Evolutionary conservation across 2,888 invertebrate genomes (phyloP).

Genomic region (Cantharis rufa): DNA sequence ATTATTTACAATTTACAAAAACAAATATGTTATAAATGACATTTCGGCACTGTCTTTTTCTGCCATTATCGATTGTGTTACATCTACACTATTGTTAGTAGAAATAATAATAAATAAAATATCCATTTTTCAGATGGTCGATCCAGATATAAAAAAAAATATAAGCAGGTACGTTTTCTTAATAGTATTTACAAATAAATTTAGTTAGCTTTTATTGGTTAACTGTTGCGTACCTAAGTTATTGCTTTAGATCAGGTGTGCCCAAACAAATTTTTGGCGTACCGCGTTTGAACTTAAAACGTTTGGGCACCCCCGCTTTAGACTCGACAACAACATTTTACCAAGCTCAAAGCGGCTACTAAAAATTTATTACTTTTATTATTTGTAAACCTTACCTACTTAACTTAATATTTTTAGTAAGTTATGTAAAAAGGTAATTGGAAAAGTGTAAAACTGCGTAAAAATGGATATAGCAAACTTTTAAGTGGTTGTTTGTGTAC

Average conservation of each 20-base stretch:
- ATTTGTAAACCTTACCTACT: background rate
- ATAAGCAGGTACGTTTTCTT: background rate
- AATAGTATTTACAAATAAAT: background rate
- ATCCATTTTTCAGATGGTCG: background rate
- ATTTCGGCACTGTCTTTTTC: constrained; percentile 1
- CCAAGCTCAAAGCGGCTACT: background rate
- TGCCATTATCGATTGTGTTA: background rate
- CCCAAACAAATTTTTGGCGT: background rate
- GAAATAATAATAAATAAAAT: background rate
- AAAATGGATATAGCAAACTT: constrained; percentile 13
- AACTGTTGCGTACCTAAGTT: background rate
- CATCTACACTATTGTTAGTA: constrained; percentile 4
- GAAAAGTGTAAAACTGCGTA: constrained; percentile 31
- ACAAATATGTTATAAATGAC: constrained; percentile 22
- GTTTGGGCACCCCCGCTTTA: background rate
- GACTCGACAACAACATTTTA: background rate
- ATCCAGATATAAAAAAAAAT: background rate
- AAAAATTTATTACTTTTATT: background rate
- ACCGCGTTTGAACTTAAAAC: background rate
- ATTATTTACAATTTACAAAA: constrained; percentile 30
- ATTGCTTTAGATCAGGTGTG: background rate
- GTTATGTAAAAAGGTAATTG: constrained; percentile 30
- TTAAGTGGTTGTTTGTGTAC: background rate
- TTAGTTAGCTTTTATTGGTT: background rate
- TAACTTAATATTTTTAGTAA: background rate